Evolutionary conservation across 2,797 vertebrate species (phyloP).

Genomic region (Centropyge bicolor): DNA sequence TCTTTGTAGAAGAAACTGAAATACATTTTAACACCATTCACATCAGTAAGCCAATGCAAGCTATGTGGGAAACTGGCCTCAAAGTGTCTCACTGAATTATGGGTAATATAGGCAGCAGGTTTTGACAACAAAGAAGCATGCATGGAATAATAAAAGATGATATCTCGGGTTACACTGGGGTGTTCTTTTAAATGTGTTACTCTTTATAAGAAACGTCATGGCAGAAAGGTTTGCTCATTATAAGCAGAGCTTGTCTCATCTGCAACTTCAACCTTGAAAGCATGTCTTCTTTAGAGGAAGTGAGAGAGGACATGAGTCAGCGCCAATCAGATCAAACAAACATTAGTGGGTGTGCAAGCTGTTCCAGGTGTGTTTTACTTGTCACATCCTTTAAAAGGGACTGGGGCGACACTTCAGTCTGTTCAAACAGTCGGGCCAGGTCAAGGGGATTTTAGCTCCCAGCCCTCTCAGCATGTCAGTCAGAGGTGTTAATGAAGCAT

Average conservation of each 20-base stretch:
- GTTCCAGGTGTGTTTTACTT: conserved; percentile 47
- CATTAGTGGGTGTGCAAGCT: background rate
- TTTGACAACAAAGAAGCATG: background rate
- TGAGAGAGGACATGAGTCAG: background rate
- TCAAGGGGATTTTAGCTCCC: conserved; percentile 11
- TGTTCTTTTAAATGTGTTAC: background rate
- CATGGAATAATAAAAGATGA: no score
- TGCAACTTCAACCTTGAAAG: background rate
- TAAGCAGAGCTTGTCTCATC: background rate
- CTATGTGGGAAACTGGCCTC: background rate
- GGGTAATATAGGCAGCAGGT: background rate
- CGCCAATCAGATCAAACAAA: conserved; percentile 27
- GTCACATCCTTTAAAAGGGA: conserved; percentile 13
- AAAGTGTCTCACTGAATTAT: no score
- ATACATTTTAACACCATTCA: no score
- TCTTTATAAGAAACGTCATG: background rate
- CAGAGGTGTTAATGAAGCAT: conserved; percentile 53
- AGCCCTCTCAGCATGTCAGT: conserved; percentile 47
- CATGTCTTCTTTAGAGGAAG: background rate
- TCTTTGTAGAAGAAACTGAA: no score
- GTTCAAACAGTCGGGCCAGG: background rate
- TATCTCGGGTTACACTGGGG: background rate
- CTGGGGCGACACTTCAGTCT: background rate
- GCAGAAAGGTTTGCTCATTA: background rate
- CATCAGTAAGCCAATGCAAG: background rate